Evolutionary conservation across 2,797 vertebrate genomes (phyloP).

Genomic region (Malurus leucopterus): DNA sequence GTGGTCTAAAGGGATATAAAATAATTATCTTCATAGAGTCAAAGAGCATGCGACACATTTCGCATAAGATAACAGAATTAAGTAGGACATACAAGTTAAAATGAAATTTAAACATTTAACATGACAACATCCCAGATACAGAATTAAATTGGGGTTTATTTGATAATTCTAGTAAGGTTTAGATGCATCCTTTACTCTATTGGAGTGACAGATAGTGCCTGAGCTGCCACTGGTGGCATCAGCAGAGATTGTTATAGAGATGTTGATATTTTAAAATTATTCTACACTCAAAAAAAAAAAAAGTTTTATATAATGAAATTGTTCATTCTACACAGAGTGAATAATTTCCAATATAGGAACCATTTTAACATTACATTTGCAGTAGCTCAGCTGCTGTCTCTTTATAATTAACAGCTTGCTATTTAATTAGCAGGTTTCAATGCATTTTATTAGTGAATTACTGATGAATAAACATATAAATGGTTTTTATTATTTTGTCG

Average conservation of each 20-base stretch:
- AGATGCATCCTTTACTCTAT: neutral
- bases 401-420: neutral
- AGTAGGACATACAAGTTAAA: neutral
- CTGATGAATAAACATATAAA: neutral
- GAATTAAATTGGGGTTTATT: neutral
- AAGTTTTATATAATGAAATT: neutral
- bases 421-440: constrained; percentile 1
- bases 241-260: neutral
- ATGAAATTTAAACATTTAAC: neutral
- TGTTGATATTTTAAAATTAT: neutral
- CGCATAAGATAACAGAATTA: neutral
- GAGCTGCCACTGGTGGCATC: neutral
- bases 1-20: neutral
- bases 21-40: neutral
- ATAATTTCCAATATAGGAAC: neutral
- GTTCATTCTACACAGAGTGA: neutral
- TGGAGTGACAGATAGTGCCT: neutral
- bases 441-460: constrained; percentile 6
- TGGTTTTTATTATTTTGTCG: neutral
- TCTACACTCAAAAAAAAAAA: neutral
- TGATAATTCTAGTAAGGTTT: neutral
- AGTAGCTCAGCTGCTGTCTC: neutral
- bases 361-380: neutral
- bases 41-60: neutral
- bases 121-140: neutral